Conservation (phyloP, 2,888 invertebrate genomes). For the Hypercompe scribonia region DNA sequence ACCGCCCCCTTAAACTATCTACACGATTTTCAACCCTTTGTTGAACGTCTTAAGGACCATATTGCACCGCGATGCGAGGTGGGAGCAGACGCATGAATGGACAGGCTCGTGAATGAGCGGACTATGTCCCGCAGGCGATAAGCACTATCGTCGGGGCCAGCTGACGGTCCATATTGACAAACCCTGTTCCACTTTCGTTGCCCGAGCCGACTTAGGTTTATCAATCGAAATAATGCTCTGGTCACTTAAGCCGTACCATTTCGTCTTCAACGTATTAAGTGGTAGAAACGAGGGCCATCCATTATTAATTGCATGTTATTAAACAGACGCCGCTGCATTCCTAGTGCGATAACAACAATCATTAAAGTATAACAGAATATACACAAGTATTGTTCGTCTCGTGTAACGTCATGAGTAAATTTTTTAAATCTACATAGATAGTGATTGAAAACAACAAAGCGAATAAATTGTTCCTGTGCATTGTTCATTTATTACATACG, state of each 20-base stretch:
- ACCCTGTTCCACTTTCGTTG: slow-evolving; percentile 84
- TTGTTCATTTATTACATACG: slow-evolving; percentile 29
- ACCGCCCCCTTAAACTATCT: slow-evolving; percentile 47
- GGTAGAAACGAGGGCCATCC: slow-evolving; percentile 17
- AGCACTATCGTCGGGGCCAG: slow-evolving; percentile 85
- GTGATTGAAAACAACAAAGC: slow-evolving; percentile 38
- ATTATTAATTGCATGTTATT: slow-evolving; percentile 6
- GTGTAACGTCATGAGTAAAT: slow-evolving; percentile 30
- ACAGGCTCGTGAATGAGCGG: slow-evolving; percentile 85
- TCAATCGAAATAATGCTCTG: slow-evolving; percentile 67
- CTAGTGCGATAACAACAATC: slow-evolving; percentile 21
- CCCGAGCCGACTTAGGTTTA: slow-evolving; percentile 75
- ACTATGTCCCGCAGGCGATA: slow-evolving; percentile 84
- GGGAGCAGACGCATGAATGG: slow-evolving; percentile 82
- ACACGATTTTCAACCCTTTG: slow-evolving; percentile 65
- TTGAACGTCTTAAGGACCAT: slow-evolving; percentile 63
- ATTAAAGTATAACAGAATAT: slow-evolving; percentile 21
- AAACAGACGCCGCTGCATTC: slow-evolving; percentile 26
- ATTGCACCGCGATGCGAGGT: slow-evolving; percentile 55
- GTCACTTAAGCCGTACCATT: slow-evolving; percentile 53
- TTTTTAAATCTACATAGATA: slow-evolving; percentile 19
- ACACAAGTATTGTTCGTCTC: slow-evolving; percentile 20
- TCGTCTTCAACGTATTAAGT: slow-evolving; percentile 44
- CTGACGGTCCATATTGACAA: slow-evolving; percentile 85
- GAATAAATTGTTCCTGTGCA: slow-evolving; percentile 36